Percentiles rank a stretch among this genome's conserved stretches.
Evolutionary conservation across 2,888 invertebrate species (phyloP).

Genomic region (Lycia hirtaria): DNA sequence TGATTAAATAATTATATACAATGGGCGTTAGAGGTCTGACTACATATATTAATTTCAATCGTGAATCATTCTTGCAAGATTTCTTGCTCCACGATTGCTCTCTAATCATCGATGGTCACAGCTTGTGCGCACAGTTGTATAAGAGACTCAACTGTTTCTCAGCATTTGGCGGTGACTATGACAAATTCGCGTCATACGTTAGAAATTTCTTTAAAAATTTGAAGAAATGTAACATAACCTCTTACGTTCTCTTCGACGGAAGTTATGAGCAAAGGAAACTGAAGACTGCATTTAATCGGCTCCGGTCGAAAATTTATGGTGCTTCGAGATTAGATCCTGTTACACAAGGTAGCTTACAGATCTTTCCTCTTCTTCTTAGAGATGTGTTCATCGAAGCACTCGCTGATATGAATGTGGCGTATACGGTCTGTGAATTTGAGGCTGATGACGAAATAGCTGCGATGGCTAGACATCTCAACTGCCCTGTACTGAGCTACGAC

Average conservation of each 20-base stretch:
- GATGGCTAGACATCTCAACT: slow-evolving; percentile 90
- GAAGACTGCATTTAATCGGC: slow-evolving; percentile 86
- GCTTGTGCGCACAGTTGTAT: slow-evolving; percentile 90
- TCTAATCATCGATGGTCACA: slow-evolving; percentile 93
- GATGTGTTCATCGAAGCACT: slow-evolving; percentile 91
- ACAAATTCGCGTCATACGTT: slow-evolving; percentile 88
- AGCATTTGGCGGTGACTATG: slow-evolving; percentile 95
- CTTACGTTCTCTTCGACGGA: slow-evolving; percentile 93
- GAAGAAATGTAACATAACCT: slow-evolving; percentile 88
- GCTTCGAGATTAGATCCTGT: slow-evolving; percentile 84
- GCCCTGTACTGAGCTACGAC: slow-evolving; percentile 96
- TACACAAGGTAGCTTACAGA: slow-evolving; percentile 80
- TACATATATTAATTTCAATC: slow-evolving; percentile 89
- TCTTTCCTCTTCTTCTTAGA: slow-evolving; percentile 91
- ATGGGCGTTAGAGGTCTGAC: slow-evolving; percentile 96
- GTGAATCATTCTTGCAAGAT: slow-evolving; percentile 87
- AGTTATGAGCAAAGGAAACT: slow-evolving; percentile 90
- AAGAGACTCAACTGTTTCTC: slow-evolving; percentile 86
- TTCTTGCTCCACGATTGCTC: slow-evolving; percentile 88
- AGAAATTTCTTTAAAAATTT: slow-evolving; percentile 89
- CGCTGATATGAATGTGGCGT: slow-evolving; percentile 86
- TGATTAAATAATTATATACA: slow-evolving; percentile 17
- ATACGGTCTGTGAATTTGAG: slow-evolving; percentile 93
- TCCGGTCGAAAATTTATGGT: slow-evolving; percentile 85
- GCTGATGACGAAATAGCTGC: slow-evolving; percentile 96